phyloP scores from a whole-genome alignment of 2,113 vertebrate species.

The Orcinus orca region DNA sequence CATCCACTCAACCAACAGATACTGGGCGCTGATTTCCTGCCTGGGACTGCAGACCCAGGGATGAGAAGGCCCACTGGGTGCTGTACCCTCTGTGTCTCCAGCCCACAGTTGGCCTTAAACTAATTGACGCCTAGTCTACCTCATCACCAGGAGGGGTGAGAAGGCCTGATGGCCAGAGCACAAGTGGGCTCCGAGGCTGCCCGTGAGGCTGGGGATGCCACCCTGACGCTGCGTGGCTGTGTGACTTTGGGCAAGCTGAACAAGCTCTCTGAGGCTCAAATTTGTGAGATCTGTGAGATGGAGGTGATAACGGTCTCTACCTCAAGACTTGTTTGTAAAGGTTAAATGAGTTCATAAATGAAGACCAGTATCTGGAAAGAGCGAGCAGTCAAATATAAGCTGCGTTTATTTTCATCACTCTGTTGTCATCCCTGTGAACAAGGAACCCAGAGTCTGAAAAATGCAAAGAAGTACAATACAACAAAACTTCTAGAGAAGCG shows the following conservation, averaged over 20 bases:
- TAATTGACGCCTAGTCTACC: too few species aligned
- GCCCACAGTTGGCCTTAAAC: too few species aligned
- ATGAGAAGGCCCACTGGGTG: neutral
- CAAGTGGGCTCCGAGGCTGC: accelerated
- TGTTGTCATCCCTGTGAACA: neutral
- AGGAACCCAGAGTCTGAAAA: neutral
- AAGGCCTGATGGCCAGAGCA: neutral
- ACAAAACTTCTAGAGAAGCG: neutral
- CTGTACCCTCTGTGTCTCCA: neutral
- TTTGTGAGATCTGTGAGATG: too few species aligned
- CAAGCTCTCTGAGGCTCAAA: neutral
- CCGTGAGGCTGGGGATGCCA: accelerated
- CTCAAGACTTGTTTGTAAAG: neutral
- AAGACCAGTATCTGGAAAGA: neutral
- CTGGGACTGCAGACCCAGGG: neutral
- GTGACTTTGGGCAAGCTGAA: neutral
- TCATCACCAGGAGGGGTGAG: neutral
- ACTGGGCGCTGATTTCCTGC: neutral
- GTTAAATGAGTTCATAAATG: neutral
- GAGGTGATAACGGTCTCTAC: neutral
- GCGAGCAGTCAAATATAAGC: neutral
- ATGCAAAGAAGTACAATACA: accelerated
- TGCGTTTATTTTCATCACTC: accelerated
- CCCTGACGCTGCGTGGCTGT: neutral
- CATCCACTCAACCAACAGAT: neutral